phyloP scores from a whole-genome alignment of 2,888 invertebrate genomes.

The Epinotia ramella region DNA sequence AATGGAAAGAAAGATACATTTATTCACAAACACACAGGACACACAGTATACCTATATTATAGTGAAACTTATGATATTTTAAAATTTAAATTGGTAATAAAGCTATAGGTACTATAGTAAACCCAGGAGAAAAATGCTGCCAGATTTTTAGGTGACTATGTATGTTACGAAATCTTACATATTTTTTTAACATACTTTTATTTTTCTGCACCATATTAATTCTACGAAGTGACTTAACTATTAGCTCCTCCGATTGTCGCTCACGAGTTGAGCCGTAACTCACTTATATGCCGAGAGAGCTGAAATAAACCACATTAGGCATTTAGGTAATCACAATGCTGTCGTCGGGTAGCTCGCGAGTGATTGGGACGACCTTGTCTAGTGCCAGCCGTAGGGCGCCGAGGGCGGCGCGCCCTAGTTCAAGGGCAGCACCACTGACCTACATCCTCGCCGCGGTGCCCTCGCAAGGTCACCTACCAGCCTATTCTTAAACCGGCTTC shows the following conservation, averaged over 20 bases:
- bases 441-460: conserved; percentile 74
- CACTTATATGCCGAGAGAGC: conserved; percentile 4
- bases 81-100: too few relatives aligned
- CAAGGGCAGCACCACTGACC: conserved; percentile 80
- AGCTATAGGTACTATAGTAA: too few relatives aligned
- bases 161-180: too few relatives aligned
- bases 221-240: too few relatives aligned
- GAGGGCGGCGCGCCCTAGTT: conserved; percentile 74
- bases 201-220: too few relatives aligned
- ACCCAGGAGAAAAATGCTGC: too few relatives aligned
- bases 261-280: neutral
- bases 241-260: neutral
- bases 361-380: conserved; percentile 64
- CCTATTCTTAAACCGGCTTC: conserved; percentile 26
- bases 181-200: too few relatives aligned
- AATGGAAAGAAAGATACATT: too few relatives aligned
- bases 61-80: too few relatives aligned
- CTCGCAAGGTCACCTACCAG: conserved; percentile 65
- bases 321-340: conserved; percentile 31
- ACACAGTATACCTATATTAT: too few relatives aligned
- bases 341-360: conserved; percentile 22
- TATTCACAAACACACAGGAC: too few relatives aligned
- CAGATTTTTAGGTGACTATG: too few relatives aligned
- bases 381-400: conserved; percentile 64
- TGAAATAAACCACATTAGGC: conserved; percentile 9